Conservation (phyloP, 2,113 vertebrate species). For the Forbesichthys papilliferus region DNA sequence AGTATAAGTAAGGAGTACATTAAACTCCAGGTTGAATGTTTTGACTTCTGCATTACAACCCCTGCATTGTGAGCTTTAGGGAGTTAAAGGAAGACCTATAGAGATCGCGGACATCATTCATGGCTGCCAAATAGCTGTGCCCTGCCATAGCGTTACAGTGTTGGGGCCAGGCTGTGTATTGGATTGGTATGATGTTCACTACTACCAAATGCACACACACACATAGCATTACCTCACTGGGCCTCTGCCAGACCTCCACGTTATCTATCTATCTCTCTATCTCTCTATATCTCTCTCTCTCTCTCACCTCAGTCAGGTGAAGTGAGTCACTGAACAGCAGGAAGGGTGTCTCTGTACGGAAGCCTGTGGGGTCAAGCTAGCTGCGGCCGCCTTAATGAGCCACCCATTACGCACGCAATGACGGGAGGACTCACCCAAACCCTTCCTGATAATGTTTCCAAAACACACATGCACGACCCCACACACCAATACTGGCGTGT, state of each 20-base stretch:
- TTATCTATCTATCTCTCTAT: background rate
- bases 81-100: no score
- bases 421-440: constrained; percentile 22
- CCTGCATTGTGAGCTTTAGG: no score
- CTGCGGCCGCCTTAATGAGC: constrained; percentile 19
- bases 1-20: background rate
- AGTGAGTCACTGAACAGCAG: constrained; percentile 20
- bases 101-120: no score
- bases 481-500: constrained; percentile 10
- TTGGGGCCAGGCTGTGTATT: background rate
- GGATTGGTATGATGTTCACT: constrained; percentile 29
- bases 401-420: constrained; percentile 5
- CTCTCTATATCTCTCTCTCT: constrained; percentile 28
- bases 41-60: constrained; percentile 18
- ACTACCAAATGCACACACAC: constrained; percentile 34
- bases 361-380: constrained; percentile 24
- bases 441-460: constrained; percentile 44
- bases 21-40: constrained; percentile 25
- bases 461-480: constrained; percentile 23
- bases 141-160: background rate
- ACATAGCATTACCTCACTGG: constrained; percentile 29
- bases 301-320: constrained; percentile 30
- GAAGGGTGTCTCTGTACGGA: constrained; percentile 38
- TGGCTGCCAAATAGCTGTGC: background rate
- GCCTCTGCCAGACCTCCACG: background rate